phyloP scores from a whole-genome alignment of 1,140 invertebrate genomes.

The Lamellibrachia luymesi region DNA sequence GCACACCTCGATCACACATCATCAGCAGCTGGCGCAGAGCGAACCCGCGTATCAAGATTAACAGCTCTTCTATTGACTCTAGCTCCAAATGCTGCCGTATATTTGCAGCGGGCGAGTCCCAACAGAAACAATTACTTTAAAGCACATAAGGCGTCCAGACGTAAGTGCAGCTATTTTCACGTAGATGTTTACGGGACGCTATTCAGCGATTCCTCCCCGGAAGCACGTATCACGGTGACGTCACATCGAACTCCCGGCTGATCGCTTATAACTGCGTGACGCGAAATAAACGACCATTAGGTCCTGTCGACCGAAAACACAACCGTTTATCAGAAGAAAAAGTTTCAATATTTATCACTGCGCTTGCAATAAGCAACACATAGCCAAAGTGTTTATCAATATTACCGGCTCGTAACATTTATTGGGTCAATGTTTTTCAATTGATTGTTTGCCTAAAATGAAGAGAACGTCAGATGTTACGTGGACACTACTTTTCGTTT shows the following conservation, averaged over 20 bases:
- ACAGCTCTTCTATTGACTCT: not conserved
- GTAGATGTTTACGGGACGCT: not conserved
- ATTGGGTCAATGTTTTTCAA: not conserved
- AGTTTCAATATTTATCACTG: not conserved
- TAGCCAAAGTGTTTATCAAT: not conserved
- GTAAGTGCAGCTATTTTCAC: not conserved
- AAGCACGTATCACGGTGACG: not conserved
- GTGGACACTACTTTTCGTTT: not conserved
- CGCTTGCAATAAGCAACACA: not conserved
- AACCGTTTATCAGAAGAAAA: not conserved
- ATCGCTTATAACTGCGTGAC: not conserved
- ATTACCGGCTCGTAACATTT: not conserved
- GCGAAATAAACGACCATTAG: not conserved
- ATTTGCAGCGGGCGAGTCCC: not conserved
- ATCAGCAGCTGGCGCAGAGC: not conserved
- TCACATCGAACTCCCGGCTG: not conserved
- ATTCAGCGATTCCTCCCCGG: not conserved
- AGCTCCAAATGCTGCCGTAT: not conserved
- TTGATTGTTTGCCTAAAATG: not conserved
- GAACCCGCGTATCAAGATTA: not conserved
- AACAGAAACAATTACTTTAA: conserved; percentile 6
- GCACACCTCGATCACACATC: not conserved
- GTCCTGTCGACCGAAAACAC: not conserved
- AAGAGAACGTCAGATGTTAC: not conserved
- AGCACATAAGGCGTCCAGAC: not conserved